Evolutionary conservation across 2,113 vertebrate genomes (phyloP).

Genomic region (Hepsetus odoe): DNA sequence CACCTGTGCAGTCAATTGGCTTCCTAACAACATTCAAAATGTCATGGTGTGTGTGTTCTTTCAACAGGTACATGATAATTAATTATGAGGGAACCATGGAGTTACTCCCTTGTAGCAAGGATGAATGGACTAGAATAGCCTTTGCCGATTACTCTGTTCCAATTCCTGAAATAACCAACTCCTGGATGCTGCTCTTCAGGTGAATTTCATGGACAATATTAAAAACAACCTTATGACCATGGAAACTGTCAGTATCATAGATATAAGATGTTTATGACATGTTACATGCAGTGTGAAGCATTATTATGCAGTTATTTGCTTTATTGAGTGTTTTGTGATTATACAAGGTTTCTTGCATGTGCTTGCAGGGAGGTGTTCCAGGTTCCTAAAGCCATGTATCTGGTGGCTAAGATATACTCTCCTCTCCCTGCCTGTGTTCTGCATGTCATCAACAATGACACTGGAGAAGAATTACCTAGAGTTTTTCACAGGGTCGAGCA

Average conservation of each 20-base stretch:
- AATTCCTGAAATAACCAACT: slow-evolving; percentile 73
- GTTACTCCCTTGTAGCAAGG: slow-evolving; percentile 81
- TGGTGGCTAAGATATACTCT: slow-evolving; percentile 81
- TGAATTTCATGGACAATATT: slow-evolving; percentile 51
- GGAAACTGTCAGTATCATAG: neutral
- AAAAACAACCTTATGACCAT: neutral
- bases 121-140: slow-evolving; percentile 80
- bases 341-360: neutral
- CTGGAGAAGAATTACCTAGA: slow-evolving; percentile 79
- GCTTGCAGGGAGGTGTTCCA: slow-evolving; percentile 83
- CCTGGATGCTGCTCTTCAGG: slow-evolving; percentile 91
- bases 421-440: slow-evolving; percentile 76
- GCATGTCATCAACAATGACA: slow-evolving; percentile 90
- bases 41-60: slow-evolving; percentile 1
- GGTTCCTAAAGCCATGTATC: slow-evolving; percentile 80
- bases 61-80: slow-evolving; percentile 82
- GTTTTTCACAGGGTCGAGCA: slow-evolving; percentile 78
- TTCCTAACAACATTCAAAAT: neutral
- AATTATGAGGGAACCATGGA: slow-evolving; percentile 69
- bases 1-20: too few relatives aligned
- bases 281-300: neutral
- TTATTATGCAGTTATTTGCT: neutral
- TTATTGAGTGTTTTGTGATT: neutral
- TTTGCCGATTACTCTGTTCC: slow-evolving; percentile 82
- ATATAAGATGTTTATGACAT: neutral